A percentile compares a stretch with the other conserved stretches of the same genome.
phyloP scores from a whole-genome alignment of 2,888 invertebrate genomes.

The Lithosia quadra region DNA sequence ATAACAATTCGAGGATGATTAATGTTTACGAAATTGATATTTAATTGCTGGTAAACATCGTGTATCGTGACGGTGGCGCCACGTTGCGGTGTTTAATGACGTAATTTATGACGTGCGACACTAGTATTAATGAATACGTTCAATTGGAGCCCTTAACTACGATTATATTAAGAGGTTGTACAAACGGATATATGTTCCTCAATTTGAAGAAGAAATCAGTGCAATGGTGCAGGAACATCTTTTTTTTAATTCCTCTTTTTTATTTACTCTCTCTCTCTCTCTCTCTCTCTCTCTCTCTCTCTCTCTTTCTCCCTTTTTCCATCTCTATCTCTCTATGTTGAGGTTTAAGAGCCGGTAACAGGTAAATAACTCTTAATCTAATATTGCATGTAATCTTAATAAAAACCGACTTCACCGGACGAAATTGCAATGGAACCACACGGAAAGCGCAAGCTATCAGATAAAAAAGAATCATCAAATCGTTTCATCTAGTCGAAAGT shows the following conservation, averaged over 20 bases:
- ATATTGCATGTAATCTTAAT: too few species aligned
- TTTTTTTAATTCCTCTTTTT: too few species aligned
- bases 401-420: too few species aligned
- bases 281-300: not conserved
- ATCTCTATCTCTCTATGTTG: not conserved
- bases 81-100: slow-evolving; percentile 60
- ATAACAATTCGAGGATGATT: slow-evolving; percentile 73
- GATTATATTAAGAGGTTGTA: not conserved
- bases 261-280: not conserved
- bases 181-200: not conserved
- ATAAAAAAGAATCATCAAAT: too few species aligned
- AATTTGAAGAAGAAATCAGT: too few species aligned
- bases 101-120: slow-evolving; percentile 63
- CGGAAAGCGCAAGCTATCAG: too few species aligned
- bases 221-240: not conserved
- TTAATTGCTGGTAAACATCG: slow-evolving; percentile 75
- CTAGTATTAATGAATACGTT: slow-evolving; percentile 36
- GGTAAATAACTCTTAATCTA: too few species aligned
- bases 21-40: slow-evolving; percentile 79
- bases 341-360: too few species aligned
- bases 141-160: slow-evolving; percentile 25
- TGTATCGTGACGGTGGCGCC: slow-evolving; percentile 55
- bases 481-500: too few species aligned
- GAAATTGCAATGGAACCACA: too few species aligned
- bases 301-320: not conserved